Evolutionary conservation across 2,797 vertebrate genomes (phyloP), one percentile per base, ranked within the genome.

Genomic region (Clarias platycephalus): DNA sequence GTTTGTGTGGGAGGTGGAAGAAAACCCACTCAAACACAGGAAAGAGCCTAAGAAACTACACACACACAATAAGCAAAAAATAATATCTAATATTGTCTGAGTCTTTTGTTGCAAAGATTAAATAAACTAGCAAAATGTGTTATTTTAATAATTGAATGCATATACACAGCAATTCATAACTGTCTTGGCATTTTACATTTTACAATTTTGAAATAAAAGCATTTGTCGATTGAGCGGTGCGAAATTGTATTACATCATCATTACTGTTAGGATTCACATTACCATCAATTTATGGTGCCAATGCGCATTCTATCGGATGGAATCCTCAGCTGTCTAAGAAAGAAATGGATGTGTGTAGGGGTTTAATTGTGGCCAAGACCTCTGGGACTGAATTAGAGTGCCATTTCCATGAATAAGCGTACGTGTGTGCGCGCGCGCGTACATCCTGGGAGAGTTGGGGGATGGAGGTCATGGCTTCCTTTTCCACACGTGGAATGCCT

Each of bases 401-500:
- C 75, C 83, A 88, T 84, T 55, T 78, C 81, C 81, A 82, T 75
- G 77, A 63, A 81, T 78, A 84, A 49, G 40, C 20, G 70, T 79
- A 9, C 53, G 37, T 70, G 53, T 80, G 77, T 81, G 53, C 53
- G 85, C 24, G 70, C 22, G 77, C 22, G 67, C 64, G 57, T 55
- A 84, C 81, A 89, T 84, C 86, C 83, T 88, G 85, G 82, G 82
- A 88, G 66, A 78, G 82, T 77, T 63, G 85, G 83, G 87, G 58
- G 83, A 89, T 87, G 90, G 90, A 93, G 92, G 92, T 93, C 92
- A 92, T 78, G 49, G 91, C 93, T 94, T 94, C 92, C 93, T 88
- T 83, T 88, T 93, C 91, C 89, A 89, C 90, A 85, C 37, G 88
- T 92, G 92, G 93, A 95, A 95, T 94, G 93, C 94, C 90, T 94